A percentile compares a stretch with the other conserved stretches of the same genome.
phyloP scores from a whole-genome alignment of 2,113 vertebrate genomes.

The Strix uralensis region DNA sequence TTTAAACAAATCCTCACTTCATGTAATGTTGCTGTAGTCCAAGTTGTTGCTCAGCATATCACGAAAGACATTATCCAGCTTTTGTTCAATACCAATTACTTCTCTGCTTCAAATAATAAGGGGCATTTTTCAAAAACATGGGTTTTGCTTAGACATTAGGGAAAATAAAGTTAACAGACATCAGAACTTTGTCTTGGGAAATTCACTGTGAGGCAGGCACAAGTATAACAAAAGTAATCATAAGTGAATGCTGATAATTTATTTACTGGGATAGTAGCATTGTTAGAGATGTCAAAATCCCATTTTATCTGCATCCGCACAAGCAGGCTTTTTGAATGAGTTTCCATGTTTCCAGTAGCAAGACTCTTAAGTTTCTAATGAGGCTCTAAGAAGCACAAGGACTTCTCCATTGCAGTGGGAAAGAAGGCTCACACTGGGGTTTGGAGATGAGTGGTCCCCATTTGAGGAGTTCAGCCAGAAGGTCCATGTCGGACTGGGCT shows the following conservation, averaged over 20 bases:
- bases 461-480: not conserved
- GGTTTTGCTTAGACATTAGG: not conserved
- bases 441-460: not conserved
- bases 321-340: not conserved
- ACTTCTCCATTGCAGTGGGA: not conserved
- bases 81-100: constrained; percentile 36
- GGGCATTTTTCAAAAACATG: not conserved
- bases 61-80: not conserved
- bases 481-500: not conserved
- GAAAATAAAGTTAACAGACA: constrained; percentile 1
- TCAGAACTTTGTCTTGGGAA: not conserved
- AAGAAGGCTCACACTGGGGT: not conserved
- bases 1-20: not conserved
- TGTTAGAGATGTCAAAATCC: not conserved
- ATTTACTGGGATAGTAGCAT: not conserved
- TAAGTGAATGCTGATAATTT: not conserved
- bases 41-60: not conserved
- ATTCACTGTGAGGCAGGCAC: not conserved
- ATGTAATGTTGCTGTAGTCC: not conserved
- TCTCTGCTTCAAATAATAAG: constrained; percentile 31
- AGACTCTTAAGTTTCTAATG: not conserved
- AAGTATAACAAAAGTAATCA: not conserved
- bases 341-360: not conserved
- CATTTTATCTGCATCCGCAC: not conserved
- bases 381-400: not conserved